phyloP scores from a whole-genome alignment of 2,797 vertebrate species.

The Mallotus villosus region DNA sequence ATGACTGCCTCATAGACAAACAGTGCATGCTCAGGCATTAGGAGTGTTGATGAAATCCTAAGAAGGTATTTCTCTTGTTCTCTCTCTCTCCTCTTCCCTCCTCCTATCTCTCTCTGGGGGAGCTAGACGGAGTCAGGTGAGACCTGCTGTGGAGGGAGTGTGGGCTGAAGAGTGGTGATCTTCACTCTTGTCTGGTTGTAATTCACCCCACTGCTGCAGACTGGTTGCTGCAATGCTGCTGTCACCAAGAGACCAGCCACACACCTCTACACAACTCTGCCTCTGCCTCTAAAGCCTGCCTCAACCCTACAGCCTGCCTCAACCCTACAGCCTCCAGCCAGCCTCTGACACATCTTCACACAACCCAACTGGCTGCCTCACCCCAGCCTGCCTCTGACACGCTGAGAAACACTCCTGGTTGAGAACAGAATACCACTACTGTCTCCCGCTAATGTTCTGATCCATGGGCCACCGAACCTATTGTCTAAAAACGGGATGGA shows the following conservation, averaged over 20 bases:
- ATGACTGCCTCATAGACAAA: too few relatives aligned
- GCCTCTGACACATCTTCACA: too few relatives aligned
- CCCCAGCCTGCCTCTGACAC: too few relatives aligned
- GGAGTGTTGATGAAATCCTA: conserved; percentile 10
- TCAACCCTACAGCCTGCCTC: too few relatives aligned
- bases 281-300: too few relatives aligned
- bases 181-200: conserved; percentile 19
- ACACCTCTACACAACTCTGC: conserved; percentile 42
- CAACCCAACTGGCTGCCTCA: too few relatives aligned
- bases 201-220: conserved; percentile 45
- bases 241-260: conserved; percentile 37
- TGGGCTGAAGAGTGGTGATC: not conserved
- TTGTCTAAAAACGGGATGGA: too few relatives aligned
- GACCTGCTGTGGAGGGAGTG: not conserved
- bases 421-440: too few relatives aligned
- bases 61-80: conserved; percentile 10
- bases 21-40: not conserved
- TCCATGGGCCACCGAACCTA: too few relatives aligned
- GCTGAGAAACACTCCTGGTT: too few relatives aligned
- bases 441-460: too few relatives aligned
- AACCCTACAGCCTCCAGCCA: too few relatives aligned
- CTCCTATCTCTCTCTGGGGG: not conserved
- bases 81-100: not conserved
- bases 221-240: conserved; percentile 62
- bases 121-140: conserved; percentile 15